Conservation (phyloP, 2,797 vertebrate species). For the Gadopsis marmoratus region DNA sequence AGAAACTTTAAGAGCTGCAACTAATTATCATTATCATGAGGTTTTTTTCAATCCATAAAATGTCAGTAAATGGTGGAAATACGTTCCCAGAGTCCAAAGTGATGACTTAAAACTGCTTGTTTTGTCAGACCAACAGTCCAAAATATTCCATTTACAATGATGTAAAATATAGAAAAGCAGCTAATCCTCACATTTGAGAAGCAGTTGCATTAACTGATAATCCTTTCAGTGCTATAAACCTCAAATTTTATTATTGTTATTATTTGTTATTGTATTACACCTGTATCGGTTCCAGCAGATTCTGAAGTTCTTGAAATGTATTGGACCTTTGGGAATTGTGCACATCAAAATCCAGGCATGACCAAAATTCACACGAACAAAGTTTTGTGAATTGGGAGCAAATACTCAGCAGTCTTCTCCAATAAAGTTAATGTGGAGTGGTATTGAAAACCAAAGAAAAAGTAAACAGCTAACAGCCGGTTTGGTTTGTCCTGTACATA, state of each 20-base stretch:
- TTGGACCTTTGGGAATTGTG: neutral
- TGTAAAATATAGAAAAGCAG: neutral
- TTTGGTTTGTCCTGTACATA: neutral
- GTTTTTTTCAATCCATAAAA: neutral
- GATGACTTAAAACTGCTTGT: no score
- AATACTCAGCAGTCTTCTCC: neutral
- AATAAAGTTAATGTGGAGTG: neutral
- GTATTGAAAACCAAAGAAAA: neutral
- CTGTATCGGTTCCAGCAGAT: neutral
- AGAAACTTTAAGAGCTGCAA: neutral
- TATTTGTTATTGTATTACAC: neutral
- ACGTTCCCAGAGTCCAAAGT: no score
- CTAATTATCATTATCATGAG: neutral
- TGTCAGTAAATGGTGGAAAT: neutral
- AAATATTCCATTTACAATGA: no score
- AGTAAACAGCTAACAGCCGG: neutral
- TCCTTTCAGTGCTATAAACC: neutral
- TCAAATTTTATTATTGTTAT: no score
- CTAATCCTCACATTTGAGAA: neutral
- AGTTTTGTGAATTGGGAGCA: neutral
- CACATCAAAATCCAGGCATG: neutral
- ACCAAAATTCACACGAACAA: neutral
- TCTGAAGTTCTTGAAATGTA: neutral
- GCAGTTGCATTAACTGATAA: neutral
- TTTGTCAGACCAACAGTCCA: no score